Evolutionary conservation across 2,888 invertebrate species (phyloP).

Genomic region (Leptinotarsa tumamoca): DNA sequence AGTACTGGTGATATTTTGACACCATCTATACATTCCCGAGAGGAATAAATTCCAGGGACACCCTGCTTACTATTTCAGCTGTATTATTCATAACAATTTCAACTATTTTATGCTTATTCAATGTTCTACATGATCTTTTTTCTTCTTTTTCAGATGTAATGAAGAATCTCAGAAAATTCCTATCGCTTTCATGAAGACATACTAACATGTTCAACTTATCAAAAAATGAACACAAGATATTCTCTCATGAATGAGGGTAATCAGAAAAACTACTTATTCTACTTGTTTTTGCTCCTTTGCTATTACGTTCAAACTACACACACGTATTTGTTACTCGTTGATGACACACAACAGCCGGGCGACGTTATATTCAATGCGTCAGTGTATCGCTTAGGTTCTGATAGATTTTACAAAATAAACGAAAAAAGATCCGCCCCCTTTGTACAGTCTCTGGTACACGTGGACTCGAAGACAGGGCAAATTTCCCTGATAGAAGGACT

Average conservation of each 20-base stretch:
- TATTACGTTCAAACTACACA: slow-evolving; percentile 44
- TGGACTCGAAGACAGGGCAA: slow-evolving; percentile 80
- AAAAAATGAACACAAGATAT: slow-evolving; percentile 55
- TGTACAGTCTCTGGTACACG: slow-evolving; percentile 81
- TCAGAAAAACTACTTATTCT: slow-evolving; percentile 29
- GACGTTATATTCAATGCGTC: slow-evolving; percentile 82
- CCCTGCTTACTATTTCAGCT: too few relatives aligned
- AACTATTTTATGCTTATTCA: too few relatives aligned
- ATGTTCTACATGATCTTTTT: background rate
- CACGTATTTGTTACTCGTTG: slow-evolving; percentile 62
- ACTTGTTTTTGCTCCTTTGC: slow-evolving; percentile 50
- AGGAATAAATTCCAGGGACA: too few relatives aligned
- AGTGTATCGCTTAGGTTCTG: slow-evolving; percentile 83
- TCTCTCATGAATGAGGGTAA: slow-evolving; percentile 56
- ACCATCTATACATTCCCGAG: too few relatives aligned
- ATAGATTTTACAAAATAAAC: slow-evolving; percentile 83
- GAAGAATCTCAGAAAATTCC: slow-evolving; percentile 41
- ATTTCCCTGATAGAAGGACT: slow-evolving; percentile 79
- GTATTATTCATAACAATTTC: too few relatives aligned
- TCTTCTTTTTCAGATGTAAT: slow-evolving; percentile 43
- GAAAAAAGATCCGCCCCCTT: slow-evolving; percentile 85
- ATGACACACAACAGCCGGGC: slow-evolving; percentile 70
- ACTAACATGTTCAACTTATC: slow-evolving; percentile 49
- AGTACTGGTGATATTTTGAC: too few relatives aligned
- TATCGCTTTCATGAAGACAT: slow-evolving; percentile 22